A percentile compares a stretch with the other conserved stretches of the same genome.
Conservation (phyloP, 2,797 vertebrate genomes). For the Rachycentron canadum region DNA sequence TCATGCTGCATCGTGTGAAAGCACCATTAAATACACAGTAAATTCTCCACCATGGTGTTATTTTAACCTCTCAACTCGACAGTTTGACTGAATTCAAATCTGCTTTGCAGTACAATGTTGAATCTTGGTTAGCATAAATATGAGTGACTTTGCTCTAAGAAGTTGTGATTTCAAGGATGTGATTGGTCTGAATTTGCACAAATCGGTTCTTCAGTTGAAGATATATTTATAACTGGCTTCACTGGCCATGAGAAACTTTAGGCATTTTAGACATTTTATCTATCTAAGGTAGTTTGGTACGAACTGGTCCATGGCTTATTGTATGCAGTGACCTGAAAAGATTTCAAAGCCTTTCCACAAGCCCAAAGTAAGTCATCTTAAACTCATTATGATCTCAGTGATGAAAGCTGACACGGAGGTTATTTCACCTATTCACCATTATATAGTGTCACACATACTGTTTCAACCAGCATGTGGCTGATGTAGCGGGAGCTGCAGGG, state of each 20-base stretch:
- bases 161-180: slow-evolving; percentile 7
- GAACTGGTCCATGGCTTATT: neutral
- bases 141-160: slow-evolving; percentile 3
- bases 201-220: slow-evolving; percentile 1
- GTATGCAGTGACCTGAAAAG: slow-evolving; percentile 1
- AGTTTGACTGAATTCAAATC: slow-evolving; percentile 2
- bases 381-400: slow-evolving; percentile 7
- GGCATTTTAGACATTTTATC: neutral
- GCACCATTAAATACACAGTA: neutral
- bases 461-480: neutral
- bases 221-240: slow-evolving; percentile 7
- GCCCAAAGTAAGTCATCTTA: neutral
- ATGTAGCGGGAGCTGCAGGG: neutral
- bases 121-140: slow-evolving; percentile 5
- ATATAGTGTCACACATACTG: neutral
- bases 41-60: neutral
- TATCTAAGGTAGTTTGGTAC: neutral
- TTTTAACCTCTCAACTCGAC: slow-evolving; percentile 9
- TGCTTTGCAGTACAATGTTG: neutral
- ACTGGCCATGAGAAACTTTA: neutral
- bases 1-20: neutral
- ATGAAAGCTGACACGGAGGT: slow-evolving; percentile 21
- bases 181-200: neutral
- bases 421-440: slow-evolving; percentile 11
- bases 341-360: neutral